phyloP scores from a whole-genome alignment of 2,888 invertebrate genomes.

The Leucophenga montana region DNA sequence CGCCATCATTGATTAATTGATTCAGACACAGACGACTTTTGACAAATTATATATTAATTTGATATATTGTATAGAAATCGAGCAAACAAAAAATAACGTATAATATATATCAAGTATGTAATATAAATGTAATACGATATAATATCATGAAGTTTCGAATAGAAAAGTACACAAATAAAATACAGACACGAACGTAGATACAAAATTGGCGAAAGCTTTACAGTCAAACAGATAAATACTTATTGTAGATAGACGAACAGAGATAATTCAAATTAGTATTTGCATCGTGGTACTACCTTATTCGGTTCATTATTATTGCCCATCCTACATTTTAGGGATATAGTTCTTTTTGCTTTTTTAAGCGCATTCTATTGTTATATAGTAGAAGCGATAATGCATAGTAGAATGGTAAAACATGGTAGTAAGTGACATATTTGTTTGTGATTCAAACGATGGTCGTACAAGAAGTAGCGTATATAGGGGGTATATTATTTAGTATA shows the following conservation, averaged over 20 bases:
- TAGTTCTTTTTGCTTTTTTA: slow-evolving; percentile 73
- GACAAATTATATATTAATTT: too few species aligned
- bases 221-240: too few species aligned
- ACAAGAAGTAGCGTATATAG: slow-evolving; percentile 31
- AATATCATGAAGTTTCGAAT: too few species aligned
- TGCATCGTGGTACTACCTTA: slow-evolving; percentile 69
- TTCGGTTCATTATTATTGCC: slow-evolving; percentile 72
- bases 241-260: too few species aligned
- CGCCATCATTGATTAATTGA: not conserved
- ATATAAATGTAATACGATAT: not conserved
- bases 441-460: slow-evolving; percentile 26
- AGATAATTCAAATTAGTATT: too few species aligned
- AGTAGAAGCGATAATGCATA: slow-evolving; percentile 35
- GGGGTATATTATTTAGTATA: slow-evolving; percentile 3
- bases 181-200: too few species aligned
- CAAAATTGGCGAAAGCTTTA: too few species aligned
- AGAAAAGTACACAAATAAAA: too few species aligned
- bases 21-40: too few species aligned
- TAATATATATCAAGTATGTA: not conserved
- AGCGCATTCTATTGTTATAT: slow-evolving; percentile 69
- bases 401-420: slow-evolving; percentile 34
- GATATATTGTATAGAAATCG: too few species aligned
- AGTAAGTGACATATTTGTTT: slow-evolving; percentile 34
- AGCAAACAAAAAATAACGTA: not conserved
- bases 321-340: slow-evolving; percentile 73